These are phyloP conservation scores for Opisthocomus hoazin DNA, from an alignment of 2,113 vertebrate species.

Conservation along the genomic window DNA sequence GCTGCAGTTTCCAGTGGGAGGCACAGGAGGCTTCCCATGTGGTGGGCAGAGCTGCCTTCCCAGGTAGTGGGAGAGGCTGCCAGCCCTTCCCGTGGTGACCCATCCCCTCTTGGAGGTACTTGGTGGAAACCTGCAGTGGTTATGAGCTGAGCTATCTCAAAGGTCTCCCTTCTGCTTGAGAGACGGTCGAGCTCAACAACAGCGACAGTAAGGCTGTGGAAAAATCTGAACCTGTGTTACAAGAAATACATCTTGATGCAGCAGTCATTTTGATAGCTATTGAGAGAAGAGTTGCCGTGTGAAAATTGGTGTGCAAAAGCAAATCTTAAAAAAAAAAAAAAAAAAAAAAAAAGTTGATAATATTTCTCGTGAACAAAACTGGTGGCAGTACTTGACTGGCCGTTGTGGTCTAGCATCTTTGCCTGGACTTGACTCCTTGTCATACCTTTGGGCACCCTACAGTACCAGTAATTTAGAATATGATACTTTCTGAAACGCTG, in stretches of 20 bases:
- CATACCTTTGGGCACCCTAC: background rate
- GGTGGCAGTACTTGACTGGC: background rate
- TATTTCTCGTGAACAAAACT: background rate
- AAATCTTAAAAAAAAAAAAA: background rate
- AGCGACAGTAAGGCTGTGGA: background rate
- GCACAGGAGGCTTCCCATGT: background rate
- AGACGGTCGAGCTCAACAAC: fast-evolving
- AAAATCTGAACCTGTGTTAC: background rate
- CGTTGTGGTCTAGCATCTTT: background rate
- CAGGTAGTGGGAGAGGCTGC: background rate
- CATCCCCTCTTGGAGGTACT: fast-evolving
- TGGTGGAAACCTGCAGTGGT: background rate
- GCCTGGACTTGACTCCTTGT: background rate
- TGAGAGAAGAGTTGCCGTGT: background rate
- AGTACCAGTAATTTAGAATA: background rate
- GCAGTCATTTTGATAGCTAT: background rate
- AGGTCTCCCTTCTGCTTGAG: background rate
- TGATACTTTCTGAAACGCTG: background rate
- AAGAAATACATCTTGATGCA: background rate
- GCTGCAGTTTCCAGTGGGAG: background rate
- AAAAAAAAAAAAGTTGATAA: background rate
- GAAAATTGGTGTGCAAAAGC: background rate
- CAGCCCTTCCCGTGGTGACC: background rate
- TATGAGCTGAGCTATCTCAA: background rate
- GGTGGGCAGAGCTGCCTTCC: background rate